Evolutionary conservation across 1,140 invertebrate genomes (phyloP), one percentile per base, ranked within the genome.

Genomic region (Xylocopa sonorina): DNA sequence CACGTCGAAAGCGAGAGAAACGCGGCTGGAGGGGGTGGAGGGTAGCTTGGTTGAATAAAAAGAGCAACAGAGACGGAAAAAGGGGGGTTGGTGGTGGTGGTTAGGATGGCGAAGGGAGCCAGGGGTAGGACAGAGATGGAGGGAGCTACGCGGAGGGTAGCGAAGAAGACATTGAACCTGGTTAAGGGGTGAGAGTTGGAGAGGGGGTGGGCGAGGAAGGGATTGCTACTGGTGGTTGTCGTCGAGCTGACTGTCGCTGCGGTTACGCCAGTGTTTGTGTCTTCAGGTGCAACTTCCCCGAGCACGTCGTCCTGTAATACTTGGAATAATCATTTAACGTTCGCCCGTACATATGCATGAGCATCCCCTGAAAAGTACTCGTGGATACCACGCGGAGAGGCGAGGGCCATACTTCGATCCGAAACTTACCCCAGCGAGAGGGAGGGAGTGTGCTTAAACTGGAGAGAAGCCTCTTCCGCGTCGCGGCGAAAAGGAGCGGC

Each of bases 271-370:
- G 57, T 67, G 34, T 68, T 66, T 60, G 80, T 60, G 80, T 78
- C 72, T 78, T 73, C 77, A 62, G 29, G 38, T 62, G 62, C 60
- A 67, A 73, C 69, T 53, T 67, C 62, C 24, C n/a, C 48, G 55
- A 32, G 51, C 76, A 53, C 60, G 14, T 72, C 34, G 18, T n/a
- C 21, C 50, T 51, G 38, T 53, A 50, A 66, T 60, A 46, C 76
- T 48, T 51, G 50, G 68, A 73, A 82, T 73, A 79, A 79, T 79
- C 60, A 79, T 66, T 82, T 60, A 55, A 29, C 74, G n/a, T 71
- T 55, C 43, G 16, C 32, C n/a, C 4, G 53, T 64, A 38, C 78
- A 75, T 67, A 67, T 51, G 71, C 53, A 80, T 60, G 62, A 67
- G 78, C 71, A 46, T 51, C 46, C 9, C 27, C n/a, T 3, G 32